These are phyloP conservation scores for Parauchenoglanis punctatus DNA, from an alignment of 2,797 vertebrate genomes.

Conservation along the genomic window DNA sequence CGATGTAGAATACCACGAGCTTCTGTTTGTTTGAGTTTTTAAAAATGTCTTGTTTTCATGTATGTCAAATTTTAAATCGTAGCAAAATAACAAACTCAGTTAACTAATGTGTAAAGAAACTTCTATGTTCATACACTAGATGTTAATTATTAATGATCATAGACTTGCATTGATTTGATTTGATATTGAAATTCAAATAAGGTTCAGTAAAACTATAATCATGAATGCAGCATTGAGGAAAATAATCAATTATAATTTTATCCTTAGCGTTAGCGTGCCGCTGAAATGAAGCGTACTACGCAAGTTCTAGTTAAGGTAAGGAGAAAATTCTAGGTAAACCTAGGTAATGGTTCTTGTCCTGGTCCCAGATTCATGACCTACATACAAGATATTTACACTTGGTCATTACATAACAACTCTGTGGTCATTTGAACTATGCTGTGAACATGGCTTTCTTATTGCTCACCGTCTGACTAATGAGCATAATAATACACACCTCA, in stretches of 20 bases:
- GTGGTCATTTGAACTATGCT: not conserved
- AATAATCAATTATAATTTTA: not conserved
- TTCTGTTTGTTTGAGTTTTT: not conserved
- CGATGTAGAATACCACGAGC: not conserved
- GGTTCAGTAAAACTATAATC: not conserved
- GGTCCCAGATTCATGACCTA: slow-evolving; percentile 3
- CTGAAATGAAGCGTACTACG: not conserved
- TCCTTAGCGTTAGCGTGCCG: not conserved
- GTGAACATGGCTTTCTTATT: not conserved
- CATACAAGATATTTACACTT: not conserved
- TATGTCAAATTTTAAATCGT: not conserved
- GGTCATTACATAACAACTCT: not conserved
- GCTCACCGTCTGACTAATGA: not conserved
- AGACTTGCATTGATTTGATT: not conserved
- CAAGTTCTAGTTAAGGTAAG: too few relatives aligned
- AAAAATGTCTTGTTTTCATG: not conserved
- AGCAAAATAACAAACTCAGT: not conserved
- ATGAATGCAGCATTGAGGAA: not conserved
- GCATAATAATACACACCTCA: not conserved
- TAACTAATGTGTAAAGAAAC: not conserved
- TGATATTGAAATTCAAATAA: not conserved
- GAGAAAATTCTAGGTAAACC: not conserved
- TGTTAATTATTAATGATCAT: not conserved
- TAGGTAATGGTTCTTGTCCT: not conserved
- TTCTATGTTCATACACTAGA: not conserved